phyloP scores from a whole-genome alignment of 2,888 invertebrate species.

The Chymomyza amoena region DNA sequence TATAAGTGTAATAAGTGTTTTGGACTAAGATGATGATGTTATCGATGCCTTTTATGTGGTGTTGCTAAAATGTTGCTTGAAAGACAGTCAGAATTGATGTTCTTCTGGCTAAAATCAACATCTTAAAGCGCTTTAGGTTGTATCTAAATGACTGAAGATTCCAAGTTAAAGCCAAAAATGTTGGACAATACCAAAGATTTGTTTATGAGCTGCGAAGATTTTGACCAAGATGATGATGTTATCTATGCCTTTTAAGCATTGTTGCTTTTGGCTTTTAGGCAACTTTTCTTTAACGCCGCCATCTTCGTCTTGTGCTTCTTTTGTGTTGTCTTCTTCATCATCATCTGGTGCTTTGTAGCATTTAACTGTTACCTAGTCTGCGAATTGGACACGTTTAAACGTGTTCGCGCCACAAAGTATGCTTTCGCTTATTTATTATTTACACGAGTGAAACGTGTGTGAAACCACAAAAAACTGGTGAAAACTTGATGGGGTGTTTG shows the following conservation, averaged over 20 bases:
- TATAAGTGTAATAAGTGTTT: no score
- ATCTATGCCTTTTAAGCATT: slow-evolving; percentile 8
- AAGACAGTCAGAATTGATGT: no score
- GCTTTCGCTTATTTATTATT: slow-evolving; percentile 73
- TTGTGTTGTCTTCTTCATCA: no score
- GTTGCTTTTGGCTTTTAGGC: slow-evolving; percentile 15
- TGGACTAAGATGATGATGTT: no score
- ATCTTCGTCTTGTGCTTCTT: no score
- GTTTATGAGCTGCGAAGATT: background rate
- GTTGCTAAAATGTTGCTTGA: no score
- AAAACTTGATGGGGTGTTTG: slow-evolving; percentile 36
- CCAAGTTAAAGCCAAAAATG: no score
- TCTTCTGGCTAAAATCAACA: no score
- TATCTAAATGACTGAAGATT: no score
- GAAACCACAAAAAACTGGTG: slow-evolving; percentile 53
- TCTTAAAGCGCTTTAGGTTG: no score
- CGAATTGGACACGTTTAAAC: background rate
- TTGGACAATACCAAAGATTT: background rate
- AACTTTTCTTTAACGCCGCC: background rate
- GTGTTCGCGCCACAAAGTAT: slow-evolving; percentile 53
- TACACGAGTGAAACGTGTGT: slow-evolving; percentile 71
- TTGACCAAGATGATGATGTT: background rate
- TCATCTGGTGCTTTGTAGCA: background rate
- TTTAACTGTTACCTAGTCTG: background rate
- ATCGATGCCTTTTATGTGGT: no score